Evolutionary conservation across 2,113 vertebrate genomes (phyloP), one percentile per base, ranked within the genome.

Genomic region (Lasiurus borealis): DNA sequence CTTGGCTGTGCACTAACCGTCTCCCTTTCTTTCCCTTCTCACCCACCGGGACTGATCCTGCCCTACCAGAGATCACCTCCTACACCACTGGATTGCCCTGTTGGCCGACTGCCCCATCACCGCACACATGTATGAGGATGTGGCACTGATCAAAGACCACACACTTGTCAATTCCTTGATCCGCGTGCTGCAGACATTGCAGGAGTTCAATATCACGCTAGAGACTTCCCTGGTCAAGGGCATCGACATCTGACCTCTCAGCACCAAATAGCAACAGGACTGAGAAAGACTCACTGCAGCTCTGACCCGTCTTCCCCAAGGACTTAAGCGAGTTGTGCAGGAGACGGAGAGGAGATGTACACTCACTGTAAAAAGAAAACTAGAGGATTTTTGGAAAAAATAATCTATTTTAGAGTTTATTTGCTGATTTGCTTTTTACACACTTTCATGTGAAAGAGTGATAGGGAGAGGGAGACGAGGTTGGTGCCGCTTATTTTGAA

Each of bases 151-250:
- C 94, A 99, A 99, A 98, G 99, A 99, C 97, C 99, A 99, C 82
- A 99, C 99, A 0, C 98, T 99, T 94, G 99, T 99, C 93, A 99
- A 99, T 98, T 99, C 99, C 96, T 98, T 99, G 96, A 99, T 99
- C 97, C 98, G 99, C 92, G 99, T 99, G 84, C 98, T 99, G 93
- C 99, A 99, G 98, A 99, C 99, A 80, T 98, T 99, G 97, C 99
- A 99, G 98, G 99, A 99, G 96, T 99, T 99, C 98, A 99, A 99
- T 98, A 99, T 99, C 97, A 99, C 99, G 12, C 98, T 99, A 98
- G 99, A 99, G 98, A 98, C 99, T 0, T 99, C 99, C 21, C 99
- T 99, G 5, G 98, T 99, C 96, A 99, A 99, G 98, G 99, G 99
- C 94, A 99, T 99, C 0, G 99, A 99, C 96, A 99, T 99, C 97